These are phyloP conservation scores for Phylloscopus trochilus DNA, from an alignment of 2,113 vertebrate species.

Conservation along the genomic window DNA sequence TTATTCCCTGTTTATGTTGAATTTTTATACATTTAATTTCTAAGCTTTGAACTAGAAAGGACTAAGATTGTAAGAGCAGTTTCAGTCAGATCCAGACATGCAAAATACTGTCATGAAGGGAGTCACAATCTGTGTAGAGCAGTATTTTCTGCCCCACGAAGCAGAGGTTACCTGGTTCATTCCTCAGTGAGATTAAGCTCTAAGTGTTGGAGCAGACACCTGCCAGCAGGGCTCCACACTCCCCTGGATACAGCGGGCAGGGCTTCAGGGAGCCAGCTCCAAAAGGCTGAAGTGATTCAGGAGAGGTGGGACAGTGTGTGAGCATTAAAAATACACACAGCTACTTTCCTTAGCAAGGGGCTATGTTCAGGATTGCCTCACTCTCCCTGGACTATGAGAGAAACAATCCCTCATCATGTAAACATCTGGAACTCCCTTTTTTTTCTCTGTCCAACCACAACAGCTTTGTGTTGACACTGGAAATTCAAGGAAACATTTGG, in stretches of 20 bases:
- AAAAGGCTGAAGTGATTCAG: neutral
- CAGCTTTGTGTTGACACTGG: neutral
- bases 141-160: neutral
- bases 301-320: neutral
- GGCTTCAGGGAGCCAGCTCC: neutral
- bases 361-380: neutral
- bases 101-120: neutral
- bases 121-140: neutral
- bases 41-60: neutral
- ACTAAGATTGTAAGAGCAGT: neutral
- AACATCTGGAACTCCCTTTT: neutral
- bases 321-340: neutral
- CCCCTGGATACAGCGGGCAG: neutral
- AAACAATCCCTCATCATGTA: neutral
- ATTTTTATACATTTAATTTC: neutral
- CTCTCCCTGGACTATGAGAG: neutral
- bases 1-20: neutral
- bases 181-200: neutral
- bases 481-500: neutral
- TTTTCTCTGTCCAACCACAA: neutral
- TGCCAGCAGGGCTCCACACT: neutral
- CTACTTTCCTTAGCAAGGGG: neutral
- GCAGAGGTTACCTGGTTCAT: neutral
- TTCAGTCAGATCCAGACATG: neutral
- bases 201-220: neutral